phyloP scores from a whole-genome alignment of 2,797 vertebrate species.

The Sitta carolinensis region DNA sequence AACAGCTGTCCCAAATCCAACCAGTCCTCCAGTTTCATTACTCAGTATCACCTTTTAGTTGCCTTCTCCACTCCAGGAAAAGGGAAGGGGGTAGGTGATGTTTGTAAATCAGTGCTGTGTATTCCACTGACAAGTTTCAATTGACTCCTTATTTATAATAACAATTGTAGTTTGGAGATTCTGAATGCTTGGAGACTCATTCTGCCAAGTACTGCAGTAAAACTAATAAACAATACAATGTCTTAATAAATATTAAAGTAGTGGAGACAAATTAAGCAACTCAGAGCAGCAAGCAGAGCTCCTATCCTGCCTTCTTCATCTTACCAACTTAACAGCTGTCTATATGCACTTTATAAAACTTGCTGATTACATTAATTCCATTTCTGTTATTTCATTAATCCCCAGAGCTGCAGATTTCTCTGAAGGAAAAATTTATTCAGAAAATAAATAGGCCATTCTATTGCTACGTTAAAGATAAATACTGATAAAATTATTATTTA shows the following conservation, averaged over 20 bases:
- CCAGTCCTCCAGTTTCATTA: not conserved
- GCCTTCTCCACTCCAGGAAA: not conserved
- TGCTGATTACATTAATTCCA: not conserved
- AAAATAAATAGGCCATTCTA: not conserved
- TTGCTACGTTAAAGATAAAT: not conserved
- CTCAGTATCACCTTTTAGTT: not conserved
- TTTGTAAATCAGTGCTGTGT: not conserved
- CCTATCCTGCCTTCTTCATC: not conserved
- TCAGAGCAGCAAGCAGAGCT: not conserved
- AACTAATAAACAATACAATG: not conserved
- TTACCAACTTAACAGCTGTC: not conserved
- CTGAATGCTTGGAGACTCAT: not conserved
- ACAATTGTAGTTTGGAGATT: fast-evolving
- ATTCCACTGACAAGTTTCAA: not conserved
- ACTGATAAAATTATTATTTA: not conserved
- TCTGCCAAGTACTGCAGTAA: not conserved
- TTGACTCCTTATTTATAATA: not conserved
- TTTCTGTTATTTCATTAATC: not conserved
- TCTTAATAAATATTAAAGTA: not conserved
- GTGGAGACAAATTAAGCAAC: not conserved
- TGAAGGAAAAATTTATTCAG: not conserved
- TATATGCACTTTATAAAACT: not conserved
- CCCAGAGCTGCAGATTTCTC: not conserved
- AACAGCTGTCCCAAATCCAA: not conserved
- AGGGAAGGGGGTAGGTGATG: not conserved